These are phyloP conservation scores for Helobdella robusta DNA, from an alignment of 2,888 invertebrate genomes.

Conservation along the genomic window DNA sequence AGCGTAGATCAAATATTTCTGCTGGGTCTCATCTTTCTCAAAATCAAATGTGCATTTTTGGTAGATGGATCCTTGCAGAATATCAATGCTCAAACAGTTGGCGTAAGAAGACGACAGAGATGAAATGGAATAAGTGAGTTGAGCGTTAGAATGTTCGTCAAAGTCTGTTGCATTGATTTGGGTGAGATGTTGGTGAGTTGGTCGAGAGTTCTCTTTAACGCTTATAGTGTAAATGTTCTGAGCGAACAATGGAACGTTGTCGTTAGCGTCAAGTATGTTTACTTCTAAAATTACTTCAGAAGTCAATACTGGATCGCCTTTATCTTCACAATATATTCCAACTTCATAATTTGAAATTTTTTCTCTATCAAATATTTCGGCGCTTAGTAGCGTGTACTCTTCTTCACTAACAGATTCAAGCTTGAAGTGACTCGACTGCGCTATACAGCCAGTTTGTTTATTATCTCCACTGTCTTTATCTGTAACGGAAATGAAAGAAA, in stretches of 20 bases:
- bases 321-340: conserved; percentile 55
- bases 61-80: conserved; percentile 16
- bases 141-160: conserved; percentile 70
- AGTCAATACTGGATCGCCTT: conserved; percentile 26
- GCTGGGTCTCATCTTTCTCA: conserved; percentile 9
- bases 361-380: conserved; percentile 76
- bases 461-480: conserved; percentile 75
- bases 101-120: background rate
- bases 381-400: conserved; percentile 59
- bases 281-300: conserved; percentile 24
- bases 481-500: conserved; percentile 70
- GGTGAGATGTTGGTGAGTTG: conserved; percentile 63
- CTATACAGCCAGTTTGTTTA: conserved; percentile 59
- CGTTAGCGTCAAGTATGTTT: conserved; percentile 33
- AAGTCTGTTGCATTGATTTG: conserved; percentile 65
- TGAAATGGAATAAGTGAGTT: conserved; percentile 71
- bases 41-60: background rate
- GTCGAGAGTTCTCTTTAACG: conserved; percentile 67
- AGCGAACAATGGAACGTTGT: conserved; percentile 30
- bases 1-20: background rate
- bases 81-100: conserved; percentile 2
- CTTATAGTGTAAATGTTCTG: conserved; percentile 58
- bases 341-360: conserved; percentile 83
- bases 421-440: conserved; percentile 33
- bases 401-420: conserved; percentile 36